Evolutionary conservation across 1,140 invertebrate species (phyloP).

Genomic region (Drosophila baimaii): DNA sequence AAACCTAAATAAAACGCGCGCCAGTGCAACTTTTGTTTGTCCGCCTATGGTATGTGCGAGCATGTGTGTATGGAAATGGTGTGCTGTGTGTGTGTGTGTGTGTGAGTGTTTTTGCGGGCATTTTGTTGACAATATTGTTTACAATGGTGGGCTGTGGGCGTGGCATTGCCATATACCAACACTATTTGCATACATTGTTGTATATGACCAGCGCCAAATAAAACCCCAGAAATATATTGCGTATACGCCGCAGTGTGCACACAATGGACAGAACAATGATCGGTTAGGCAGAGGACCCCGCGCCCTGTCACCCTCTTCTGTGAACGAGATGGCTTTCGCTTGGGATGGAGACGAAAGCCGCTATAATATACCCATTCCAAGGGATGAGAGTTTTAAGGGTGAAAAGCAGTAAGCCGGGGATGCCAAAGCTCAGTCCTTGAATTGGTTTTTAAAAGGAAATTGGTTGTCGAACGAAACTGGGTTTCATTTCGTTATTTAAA

Average conservation of each 20-base stretch:
- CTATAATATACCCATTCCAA: conserved; percentile 35
- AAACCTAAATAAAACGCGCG: conserved; percentile 65
- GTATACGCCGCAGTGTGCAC: conserved; percentile 47
- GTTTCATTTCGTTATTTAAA: neutral
- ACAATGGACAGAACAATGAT: conserved; percentile 42
- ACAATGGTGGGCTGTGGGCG: conserved; percentile 16
- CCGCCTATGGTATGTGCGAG: conserved; percentile 15
- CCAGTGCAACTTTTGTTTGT: conserved; percentile 55
- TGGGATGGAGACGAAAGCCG: conserved; percentile 16
- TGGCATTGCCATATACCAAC: conserved; percentile 15
- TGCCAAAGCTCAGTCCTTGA: neutral
- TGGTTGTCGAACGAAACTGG: neutral
- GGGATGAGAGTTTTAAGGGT: conserved; percentile 6
- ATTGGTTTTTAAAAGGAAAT: conserved; percentile 3
- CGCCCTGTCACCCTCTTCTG: neutral
- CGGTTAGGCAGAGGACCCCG: conserved; percentile 5
- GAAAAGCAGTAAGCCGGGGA: neutral
- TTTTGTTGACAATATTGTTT: conserved; percentile 66
- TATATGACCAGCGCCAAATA: conserved; percentile 33
- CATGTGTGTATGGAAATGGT: conserved; percentile 11
- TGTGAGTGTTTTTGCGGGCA: conserved; percentile 30
- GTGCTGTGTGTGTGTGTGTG: neutral
- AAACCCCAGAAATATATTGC: conserved; percentile 55
- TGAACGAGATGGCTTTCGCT: conserved; percentile 16
- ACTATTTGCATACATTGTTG: conserved; percentile 67